Conservation (phyloP, 2,797 vertebrate species). For the Rhyacichthys aspro region DNA sequence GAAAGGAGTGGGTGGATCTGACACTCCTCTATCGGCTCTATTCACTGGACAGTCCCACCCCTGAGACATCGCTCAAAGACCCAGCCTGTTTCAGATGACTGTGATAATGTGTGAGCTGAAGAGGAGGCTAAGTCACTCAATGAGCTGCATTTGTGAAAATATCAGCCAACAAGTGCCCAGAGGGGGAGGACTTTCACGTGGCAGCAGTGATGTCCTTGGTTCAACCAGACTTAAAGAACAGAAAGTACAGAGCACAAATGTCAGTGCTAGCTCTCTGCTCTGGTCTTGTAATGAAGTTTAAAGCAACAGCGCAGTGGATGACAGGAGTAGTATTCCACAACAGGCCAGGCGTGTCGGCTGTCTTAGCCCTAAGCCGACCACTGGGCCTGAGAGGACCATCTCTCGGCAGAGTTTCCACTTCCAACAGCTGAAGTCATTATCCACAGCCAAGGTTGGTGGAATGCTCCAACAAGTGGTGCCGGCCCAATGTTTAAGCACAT, state of each 20-base stretch:
- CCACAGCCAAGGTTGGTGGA: constrained; percentile 59
- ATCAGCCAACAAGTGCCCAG: constrained; percentile 20
- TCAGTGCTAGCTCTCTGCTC: constrained; percentile 23
- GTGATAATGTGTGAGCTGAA: constrained; percentile 38
- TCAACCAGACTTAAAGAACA: constrained; percentile 13
- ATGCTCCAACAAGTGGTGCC: constrained; percentile 66
- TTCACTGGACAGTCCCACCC: constrained; percentile 34
- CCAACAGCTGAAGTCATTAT: constrained; percentile 82
- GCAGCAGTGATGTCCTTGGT: constrained; percentile 21
- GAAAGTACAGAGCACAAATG: constrained; percentile 15
- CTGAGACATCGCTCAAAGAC: constrained; percentile 42
- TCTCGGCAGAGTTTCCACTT: constrained; percentile 70
- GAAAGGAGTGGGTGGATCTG: constrained; percentile 6
- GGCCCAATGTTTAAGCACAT: constrained; percentile 63
- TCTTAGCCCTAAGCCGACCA: too few relatives aligned
- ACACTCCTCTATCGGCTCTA: too few relatives aligned
- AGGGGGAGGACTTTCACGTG: constrained; percentile 26
- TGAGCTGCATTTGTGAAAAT: too few relatives aligned
- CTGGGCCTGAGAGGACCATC: constrained; percentile 57
- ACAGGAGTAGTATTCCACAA: too few relatives aligned
- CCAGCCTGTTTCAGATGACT: constrained; percentile 38
- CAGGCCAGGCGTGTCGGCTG: constrained; percentile 44
- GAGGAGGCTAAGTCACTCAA: constrained; percentile 29
- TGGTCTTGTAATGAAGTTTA: constrained; percentile 32
- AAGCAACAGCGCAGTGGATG: constrained; percentile 15